Evolutionary conservation across 2,797 vertebrate genomes (phyloP), one percentile per base, ranked within the genome.

Genomic region (Myotis vivesi): DNA sequence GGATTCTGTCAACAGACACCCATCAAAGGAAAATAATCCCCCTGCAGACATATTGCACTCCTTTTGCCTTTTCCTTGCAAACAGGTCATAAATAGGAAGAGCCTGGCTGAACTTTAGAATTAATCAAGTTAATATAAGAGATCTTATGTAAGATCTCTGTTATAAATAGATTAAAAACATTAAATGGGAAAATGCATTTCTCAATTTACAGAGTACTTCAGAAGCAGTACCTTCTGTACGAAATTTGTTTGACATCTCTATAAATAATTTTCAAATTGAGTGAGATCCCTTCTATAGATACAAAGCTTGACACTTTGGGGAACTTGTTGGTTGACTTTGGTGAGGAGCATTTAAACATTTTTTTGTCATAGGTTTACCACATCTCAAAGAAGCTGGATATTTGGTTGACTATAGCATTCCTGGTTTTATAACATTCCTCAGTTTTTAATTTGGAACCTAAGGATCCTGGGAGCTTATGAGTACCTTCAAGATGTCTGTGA

Each of bases 1-100:
- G 62, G 57, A 91, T 95, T 96, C 94, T 97, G 94, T 97, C 95
- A 97, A 93, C 95, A 97, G 94, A 95, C 73, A 93, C 64, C 79
- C 90, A 80, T 96, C 95, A 87, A 81, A 92, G 95, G 89, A 97
- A 97, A 95, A 96, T 91, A 95, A 94, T 75, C 77, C 62, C 55
- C 51, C 59, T 89, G 46, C 20, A 92, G 89, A 84, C 79, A 84
- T 86, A 89, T 71, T 73, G 71, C 23, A 71, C 25, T 46, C 55
- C 49, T 86, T 92, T 97, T 88, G 85, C 66, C 92, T 95, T 95
- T 96, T 91, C 53, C 64, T 91, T 81, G 82, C 71, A 89, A 95
- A 90, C 49, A 77, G 59, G 33, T 93, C 51, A 88, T 92, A 64
- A 53, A 87, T 72, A 82, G 92, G 68, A 20, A 81, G 76, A 76